Evolutionary conservation across 2,113 vertebrate genomes (phyloP).

Genomic region (Oncorhynchus keta): DNA sequence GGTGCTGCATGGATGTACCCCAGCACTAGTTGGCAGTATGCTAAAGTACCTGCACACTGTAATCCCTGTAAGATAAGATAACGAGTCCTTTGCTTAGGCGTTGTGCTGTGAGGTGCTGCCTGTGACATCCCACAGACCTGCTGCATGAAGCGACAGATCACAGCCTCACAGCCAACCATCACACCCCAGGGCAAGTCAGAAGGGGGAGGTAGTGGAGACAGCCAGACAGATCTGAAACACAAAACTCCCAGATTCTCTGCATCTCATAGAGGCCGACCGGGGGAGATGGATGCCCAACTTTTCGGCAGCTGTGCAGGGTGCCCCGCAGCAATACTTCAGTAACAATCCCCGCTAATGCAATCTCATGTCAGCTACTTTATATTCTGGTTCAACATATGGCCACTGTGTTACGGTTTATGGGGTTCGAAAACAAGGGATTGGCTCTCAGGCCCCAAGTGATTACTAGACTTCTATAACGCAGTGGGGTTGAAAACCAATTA

Average conservation of each 20-base stretch:
- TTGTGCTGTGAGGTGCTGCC: no score
- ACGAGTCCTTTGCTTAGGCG: not conserved
- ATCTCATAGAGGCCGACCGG: conserved; percentile 29
- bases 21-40: conserved; percentile 28
- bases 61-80: conserved; percentile 54
- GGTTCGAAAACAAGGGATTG: not conserved
- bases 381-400: conserved; percentile 28
- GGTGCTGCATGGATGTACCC: no score
- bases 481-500: not conserved
- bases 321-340: conserved; percentile 42
- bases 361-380: conserved; percentile 21
- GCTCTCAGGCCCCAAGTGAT: not conserved
- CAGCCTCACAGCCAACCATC: conserved; percentile 16
- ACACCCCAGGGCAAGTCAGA: conserved; percentile 1
- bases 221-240: conserved; percentile 32
- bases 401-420: no score
- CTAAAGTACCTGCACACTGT: conserved; percentile 45
- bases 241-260: conserved; percentile 17
- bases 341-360: conserved; percentile 25
- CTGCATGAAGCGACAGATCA: conserved; percentile 17
- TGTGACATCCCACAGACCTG: not conserved
- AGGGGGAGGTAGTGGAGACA: not conserved
- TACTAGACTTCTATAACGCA: not conserved
- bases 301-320: conserved; percentile 14
- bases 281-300: no score